A percentile compares a stretch with the other conserved stretches of the same genome.
Conservation (phyloP, 2,113 vertebrate species). For the Menidia beryllina region DNA sequence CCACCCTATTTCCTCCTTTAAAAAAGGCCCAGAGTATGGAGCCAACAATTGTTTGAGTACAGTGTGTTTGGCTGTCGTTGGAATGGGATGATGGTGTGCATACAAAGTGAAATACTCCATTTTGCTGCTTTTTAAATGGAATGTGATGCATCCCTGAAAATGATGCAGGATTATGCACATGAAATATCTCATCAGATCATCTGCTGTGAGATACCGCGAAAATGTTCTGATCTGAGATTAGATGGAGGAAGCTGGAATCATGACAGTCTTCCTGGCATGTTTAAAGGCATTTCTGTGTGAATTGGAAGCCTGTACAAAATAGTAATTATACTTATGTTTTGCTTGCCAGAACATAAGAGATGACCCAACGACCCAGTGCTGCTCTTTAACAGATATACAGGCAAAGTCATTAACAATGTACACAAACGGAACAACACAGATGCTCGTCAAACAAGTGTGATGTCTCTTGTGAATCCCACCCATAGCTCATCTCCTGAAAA, state of each 20-base stretch:
- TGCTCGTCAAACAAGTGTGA: too few relatives aligned
- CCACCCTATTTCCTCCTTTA: slow-evolving; percentile 82
- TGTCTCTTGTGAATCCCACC: too few relatives aligned
- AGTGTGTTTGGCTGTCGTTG: slow-evolving; percentile 88
- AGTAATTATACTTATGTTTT: slow-evolving; percentile 38
- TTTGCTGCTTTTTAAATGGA: slow-evolving; percentile 83
- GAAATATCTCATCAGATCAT: slow-evolving; percentile 32
- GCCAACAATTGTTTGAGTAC: slow-evolving; percentile 90
- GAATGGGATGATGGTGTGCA: slow-evolving; percentile 89
- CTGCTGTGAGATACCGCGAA: slow-evolving; percentile 26
- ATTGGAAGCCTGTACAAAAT: slow-evolving; percentile 32
- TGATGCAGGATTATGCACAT: slow-evolving; percentile 46
- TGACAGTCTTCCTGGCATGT: slow-evolving; percentile 57
- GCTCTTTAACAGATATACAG: slow-evolving; percentile 37
- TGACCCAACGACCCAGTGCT: slow-evolving; percentile 31
- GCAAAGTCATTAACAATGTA: not conserved
- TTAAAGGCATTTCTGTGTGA: slow-evolving; percentile 37
- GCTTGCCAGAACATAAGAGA: slow-evolving; percentile 28
- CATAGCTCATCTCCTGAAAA: too few relatives aligned
- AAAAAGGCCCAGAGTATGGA: slow-evolving; percentile 95
- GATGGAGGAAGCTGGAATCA: slow-evolving; percentile 20
- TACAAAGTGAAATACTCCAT: slow-evolving; percentile 79
- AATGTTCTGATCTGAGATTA: slow-evolving; percentile 36
- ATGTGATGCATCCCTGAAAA: slow-evolving; percentile 73
- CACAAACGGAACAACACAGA: too few relatives aligned